Conservation (phyloP, 2,888 invertebrate species). For the Cataglyphis albicans region DNA sequence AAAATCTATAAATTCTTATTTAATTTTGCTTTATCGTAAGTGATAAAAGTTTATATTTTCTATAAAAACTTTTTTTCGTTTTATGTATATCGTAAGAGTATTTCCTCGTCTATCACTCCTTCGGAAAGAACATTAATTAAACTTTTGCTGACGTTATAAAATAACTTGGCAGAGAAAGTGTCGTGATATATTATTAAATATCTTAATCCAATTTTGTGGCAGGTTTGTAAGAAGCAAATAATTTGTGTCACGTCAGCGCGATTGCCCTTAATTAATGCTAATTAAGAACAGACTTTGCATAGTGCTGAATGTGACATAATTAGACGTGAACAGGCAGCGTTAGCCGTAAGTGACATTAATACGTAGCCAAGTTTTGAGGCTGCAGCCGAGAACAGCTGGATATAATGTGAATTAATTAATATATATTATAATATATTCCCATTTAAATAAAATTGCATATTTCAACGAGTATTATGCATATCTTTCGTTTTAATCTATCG, state of each 20-base stretch:
- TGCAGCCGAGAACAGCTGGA: constrained; percentile 69
- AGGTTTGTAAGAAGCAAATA: constrained; percentile 29
- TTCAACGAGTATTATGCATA: constrained; percentile 4
- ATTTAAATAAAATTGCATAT: constrained; percentile 70
- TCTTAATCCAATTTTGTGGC: constrained; percentile 39
- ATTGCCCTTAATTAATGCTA: constrained; percentile 54
- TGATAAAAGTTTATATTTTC: constrained; percentile 45
- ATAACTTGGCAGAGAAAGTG: constrained; percentile 26
- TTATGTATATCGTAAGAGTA: constrained; percentile 6
- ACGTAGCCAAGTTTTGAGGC: constrained; percentile 70
- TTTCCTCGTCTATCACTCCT: constrained; percentile 8
- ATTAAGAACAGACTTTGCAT: constrained; percentile 39
- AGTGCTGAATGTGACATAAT: constrained; percentile 64
- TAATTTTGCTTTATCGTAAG: constrained; percentile 41
- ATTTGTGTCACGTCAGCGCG: constrained; percentile 46
- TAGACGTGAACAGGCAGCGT: constrained; percentile 57
- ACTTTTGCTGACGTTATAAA: constrained; percentile 25
- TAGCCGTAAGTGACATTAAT: constrained; percentile 72
- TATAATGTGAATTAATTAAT: constrained; percentile 75
- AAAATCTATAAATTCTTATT: constrained; percentile 23
- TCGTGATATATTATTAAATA: constrained; percentile 50
- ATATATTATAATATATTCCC: constrained; percentile 56
- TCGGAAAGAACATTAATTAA: constrained; percentile 41
- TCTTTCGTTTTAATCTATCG: neutral
- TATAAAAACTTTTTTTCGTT: constrained; percentile 49